Evolutionary conservation across 1,140 invertebrate species (phyloP), one percentile per base, ranked within the genome.

Genomic region (Zaprionus taronus): DNA sequence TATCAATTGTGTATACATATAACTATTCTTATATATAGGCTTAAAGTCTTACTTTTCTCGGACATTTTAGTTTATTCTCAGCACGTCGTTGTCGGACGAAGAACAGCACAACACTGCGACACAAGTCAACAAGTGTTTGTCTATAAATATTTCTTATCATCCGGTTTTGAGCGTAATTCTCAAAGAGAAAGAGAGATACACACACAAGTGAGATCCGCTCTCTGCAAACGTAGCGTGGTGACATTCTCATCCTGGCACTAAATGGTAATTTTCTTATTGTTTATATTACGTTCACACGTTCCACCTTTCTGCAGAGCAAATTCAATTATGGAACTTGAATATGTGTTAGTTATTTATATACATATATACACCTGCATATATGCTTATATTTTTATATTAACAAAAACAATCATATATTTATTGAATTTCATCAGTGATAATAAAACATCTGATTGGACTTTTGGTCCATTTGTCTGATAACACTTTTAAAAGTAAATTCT

Each of bases 31-130:
- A 17, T 20, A 20, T 22, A 17, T 15, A 51, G 15, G n/a, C 7
- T 31, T 34, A 49, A 49, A 67, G 57, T 36, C 61, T 38, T 65
- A 89, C 84, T 49, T 81, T 89, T 79, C 7, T 68, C 67, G 2
- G 84, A 84, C 84, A 87, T 85, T 20, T 41, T 57, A 11, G 12
- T 57, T 20, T 22, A 20, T 53, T 47, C 38, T 57, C 15, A 15
- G 53, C 67, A 66, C 56, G 77, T 80, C 44, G 72, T 76, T 72
- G 36, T 73, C 38, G 67, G 51, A 20, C 68, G 62, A 72, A 69
- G 56, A 78, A 69, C 49, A 67, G 53, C 38, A 56, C n/a, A 41
- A 41, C 49, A 86, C 51, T 87, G 60, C 44, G 38, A 3, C 14
- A n/a, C 28, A 47, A 28, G 4, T n/a, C 14, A 56, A 22, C 38